Evolutionary conservation across 2,888 invertebrate species (phyloP).

Genomic region (Orchesella flavescens): DNA sequence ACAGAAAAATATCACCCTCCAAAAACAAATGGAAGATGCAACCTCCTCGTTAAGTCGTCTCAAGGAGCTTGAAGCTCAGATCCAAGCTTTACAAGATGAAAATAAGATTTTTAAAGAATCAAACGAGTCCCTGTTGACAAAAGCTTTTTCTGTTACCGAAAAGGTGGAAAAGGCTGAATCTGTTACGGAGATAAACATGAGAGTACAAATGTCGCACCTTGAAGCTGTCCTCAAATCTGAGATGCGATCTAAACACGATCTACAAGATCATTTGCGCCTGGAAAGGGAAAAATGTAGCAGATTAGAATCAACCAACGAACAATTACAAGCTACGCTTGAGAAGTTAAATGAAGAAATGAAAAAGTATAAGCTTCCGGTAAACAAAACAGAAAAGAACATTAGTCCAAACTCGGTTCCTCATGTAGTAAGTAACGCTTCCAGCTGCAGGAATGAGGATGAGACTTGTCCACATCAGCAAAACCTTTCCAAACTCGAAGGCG

Average conservation of each 20-base stretch:
- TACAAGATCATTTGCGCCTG: constrained; percentile 55
- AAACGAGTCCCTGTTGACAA: constrained; percentile 66
- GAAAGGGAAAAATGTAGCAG: constrained; percentile 55
- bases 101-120: constrained; percentile 68
- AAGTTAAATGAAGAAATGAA: constrained; percentile 25
- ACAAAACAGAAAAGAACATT: neutral
- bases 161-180: constrained; percentile 56
- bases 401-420: too few relatives aligned
- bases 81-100: constrained; percentile 61
- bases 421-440: too few relatives aligned
- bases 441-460: too few relatives aligned
- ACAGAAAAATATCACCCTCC: constrained; percentile 60
- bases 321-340: constrained; percentile 16
- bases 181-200: constrained; percentile 53
- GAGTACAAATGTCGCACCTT: constrained; percentile 59
- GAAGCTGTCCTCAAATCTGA: constrained; percentile 66
- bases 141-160: constrained; percentile 55
- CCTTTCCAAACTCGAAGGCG: constrained; percentile 9
- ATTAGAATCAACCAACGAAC: constrained; percentile 24
- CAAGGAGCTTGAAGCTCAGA: constrained; percentile 66
- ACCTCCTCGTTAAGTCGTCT: constrained; percentile 48
- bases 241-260: constrained; percentile 62
- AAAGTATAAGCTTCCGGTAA: neutral
- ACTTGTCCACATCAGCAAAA: constrained; percentile 16
- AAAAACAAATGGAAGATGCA: constrained; percentile 67